These are phyloP conservation scores for Cephus pygmeus DNA, from an alignment of 2,888 invertebrate genomes.

Conservation along the genomic window DNA sequence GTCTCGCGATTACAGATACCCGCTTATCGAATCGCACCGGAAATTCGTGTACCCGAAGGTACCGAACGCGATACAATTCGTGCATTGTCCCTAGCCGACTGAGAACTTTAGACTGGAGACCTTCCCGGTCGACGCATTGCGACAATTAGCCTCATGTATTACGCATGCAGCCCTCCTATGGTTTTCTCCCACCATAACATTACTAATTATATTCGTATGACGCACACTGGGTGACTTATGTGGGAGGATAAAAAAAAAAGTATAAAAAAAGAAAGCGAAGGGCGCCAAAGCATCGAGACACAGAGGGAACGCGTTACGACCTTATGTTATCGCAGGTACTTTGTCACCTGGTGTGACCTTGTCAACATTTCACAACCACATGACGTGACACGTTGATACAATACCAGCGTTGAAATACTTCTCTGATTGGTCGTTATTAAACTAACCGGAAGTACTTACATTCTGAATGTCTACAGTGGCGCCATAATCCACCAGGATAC, in stretches of 20 bases:
- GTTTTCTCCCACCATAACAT: conserved; percentile 33
- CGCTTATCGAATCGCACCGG: not conserved
- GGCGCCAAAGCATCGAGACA: conserved; percentile 3
- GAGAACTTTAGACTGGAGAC: conserved; percentile 15
- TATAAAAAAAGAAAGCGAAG: conserved; percentile 6
- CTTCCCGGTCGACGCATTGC: conserved; percentile 44
- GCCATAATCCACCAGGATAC: conserved; percentile 92
- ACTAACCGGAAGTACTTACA: conserved; percentile 63
- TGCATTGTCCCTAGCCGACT: conserved; percentile 16
- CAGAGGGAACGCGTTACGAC: conserved; percentile 16
- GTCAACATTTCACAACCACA: not conserved
- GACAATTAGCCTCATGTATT: conserved; percentile 49
- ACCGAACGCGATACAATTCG: conserved; percentile 16
- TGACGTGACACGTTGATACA: not conserved
- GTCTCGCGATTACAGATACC: not conserved
- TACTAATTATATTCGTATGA: conserved; percentile 39
- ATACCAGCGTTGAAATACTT: not conserved
- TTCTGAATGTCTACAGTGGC: conserved; percentile 93
- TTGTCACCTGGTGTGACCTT: conserved; percentile 9
- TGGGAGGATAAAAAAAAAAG: not conserved
- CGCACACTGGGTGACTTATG: conserved; percentile 18
- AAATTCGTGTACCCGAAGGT: not conserved
- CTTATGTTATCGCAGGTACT: conserved; percentile 17
- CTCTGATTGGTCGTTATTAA: not conserved
- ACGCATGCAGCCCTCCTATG: conserved; percentile 42